Evolutionary conservation across 2,888 invertebrate genomes (phyloP).

Genomic region (Hetaerina titia): DNA sequence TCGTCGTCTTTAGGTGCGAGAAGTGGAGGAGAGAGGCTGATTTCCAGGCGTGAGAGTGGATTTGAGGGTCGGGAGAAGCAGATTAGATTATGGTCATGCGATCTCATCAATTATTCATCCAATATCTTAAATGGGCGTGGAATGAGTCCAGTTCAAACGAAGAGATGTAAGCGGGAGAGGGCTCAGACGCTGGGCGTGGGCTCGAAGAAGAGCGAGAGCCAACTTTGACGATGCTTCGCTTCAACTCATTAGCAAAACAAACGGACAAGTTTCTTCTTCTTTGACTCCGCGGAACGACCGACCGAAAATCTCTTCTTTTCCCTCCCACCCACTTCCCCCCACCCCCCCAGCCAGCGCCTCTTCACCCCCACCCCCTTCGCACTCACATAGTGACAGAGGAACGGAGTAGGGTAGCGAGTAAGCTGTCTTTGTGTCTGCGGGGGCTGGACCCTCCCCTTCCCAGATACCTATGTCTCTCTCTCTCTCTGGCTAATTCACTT

Average conservation of each 20-base stretch:
- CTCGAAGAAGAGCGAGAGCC: neutral
- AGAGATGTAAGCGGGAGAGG: neutral
- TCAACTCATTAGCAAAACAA: slow-evolving; percentile 25
- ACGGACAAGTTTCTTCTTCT: neutral
- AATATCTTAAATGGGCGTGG: slow-evolving; percentile 20
- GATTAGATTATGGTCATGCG: neutral
- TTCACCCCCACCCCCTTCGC: neutral
- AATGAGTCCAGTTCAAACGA: neutral
- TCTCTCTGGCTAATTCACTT: neutral
- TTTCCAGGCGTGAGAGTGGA: neutral
- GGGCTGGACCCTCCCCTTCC: too few relatives aligned
- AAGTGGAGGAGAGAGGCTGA: neutral
- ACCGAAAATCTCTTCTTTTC: too few relatives aligned
- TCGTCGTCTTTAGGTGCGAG: too few relatives aligned
- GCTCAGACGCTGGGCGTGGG: too few relatives aligned
- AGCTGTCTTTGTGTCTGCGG: neutral
- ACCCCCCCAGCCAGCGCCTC: too few relatives aligned
- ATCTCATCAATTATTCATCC: slow-evolving; percentile 48
- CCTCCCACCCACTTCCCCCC: neutral
- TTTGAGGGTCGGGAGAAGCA: neutral
- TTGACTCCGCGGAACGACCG: neutral
- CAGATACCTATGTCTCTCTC: too few relatives aligned
- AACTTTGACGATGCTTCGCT: slow-evolving; percentile 21
- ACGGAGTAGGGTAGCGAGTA: neutral
- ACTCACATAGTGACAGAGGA: neutral